Percentiles rank a stretch among this genome's conserved stretches.
phyloP scores from a whole-genome alignment of 2,888 invertebrate species.

The Lepidocyrtinus sp. region DNA sequence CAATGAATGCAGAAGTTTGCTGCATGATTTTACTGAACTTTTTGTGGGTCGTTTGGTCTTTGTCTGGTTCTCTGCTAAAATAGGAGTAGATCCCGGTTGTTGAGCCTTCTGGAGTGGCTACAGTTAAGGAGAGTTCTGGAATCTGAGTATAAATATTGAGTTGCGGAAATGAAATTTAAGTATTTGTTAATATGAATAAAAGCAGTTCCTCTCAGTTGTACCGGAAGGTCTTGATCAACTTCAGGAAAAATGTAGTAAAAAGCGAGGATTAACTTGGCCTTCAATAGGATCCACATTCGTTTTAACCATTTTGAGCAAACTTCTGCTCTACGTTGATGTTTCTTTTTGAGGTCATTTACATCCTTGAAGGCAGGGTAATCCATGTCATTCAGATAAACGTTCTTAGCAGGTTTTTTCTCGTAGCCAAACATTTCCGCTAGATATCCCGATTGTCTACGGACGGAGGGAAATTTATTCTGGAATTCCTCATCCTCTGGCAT shows the following conservation, averaged over 20 bases:
- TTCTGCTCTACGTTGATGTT: neutral
- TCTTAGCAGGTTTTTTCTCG: conserved; percentile 26
- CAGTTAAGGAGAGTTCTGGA: conserved; percentile 63
- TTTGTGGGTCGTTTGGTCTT: neutral
- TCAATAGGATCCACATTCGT: neutral
- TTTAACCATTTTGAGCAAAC: conserved; percentile 18
- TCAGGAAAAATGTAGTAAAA: conserved; percentile 47
- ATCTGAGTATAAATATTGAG: too few relatives aligned
- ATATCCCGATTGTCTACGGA: conserved; percentile 54
- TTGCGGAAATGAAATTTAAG: too few relatives aligned
- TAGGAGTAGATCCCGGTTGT: conserved; percentile 59
- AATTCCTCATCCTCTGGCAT: conserved; percentile 58
- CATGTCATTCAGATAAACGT: conserved; percentile 54
- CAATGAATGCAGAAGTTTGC: conserved; percentile 48
- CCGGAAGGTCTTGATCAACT: conserved; percentile 20
- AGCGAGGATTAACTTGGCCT: neutral
- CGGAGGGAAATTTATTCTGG: conserved; percentile 55
- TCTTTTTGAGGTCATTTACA: conserved; percentile 5
- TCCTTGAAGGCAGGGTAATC: conserved; percentile 46
- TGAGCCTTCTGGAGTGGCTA: conserved; percentile 62
- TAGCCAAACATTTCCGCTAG: conserved; percentile 63
- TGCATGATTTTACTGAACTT: conserved; percentile 37
- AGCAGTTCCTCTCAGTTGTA: too few relatives aligned
- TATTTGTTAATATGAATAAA: too few relatives aligned
- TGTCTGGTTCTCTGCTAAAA: conserved; percentile 54